Conservation (phyloP, 2,797 vertebrate species). For the Tokudaia muenninki region DNA sequence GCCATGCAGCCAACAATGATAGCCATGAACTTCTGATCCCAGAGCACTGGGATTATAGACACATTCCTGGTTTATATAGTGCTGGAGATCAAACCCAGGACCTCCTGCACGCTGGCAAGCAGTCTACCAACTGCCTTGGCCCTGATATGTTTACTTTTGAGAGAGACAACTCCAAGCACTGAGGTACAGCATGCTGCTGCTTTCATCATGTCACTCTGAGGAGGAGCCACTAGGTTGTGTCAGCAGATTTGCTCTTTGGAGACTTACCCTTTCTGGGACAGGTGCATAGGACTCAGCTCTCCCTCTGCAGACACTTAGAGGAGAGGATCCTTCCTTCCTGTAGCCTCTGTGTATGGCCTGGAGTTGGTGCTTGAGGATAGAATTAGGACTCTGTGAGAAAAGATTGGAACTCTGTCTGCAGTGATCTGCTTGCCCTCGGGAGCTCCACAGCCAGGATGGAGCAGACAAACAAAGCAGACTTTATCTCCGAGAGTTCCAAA, state of each 20-base stretch:
- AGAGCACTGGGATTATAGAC: background rate
- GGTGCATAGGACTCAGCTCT: background rate
- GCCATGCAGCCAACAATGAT: background rate
- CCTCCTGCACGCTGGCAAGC: background rate
- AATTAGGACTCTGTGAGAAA: background rate
- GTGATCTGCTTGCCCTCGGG: background rate
- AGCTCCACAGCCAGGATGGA: background rate
- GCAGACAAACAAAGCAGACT: background rate
- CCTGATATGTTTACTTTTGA: background rate
- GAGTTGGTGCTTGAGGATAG: background rate
- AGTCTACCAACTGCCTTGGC: too few relatives aligned
- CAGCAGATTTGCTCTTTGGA: background rate
- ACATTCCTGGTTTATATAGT: background rate
- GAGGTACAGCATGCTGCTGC: background rate
- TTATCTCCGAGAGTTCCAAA: background rate
- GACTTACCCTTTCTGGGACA: background rate
- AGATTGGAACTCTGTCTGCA: background rate
- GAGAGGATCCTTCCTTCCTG: background rate
- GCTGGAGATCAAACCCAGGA: background rate
- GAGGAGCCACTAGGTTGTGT: background rate
- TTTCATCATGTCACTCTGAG: constrained; percentile 21
- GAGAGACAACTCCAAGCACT: background rate
- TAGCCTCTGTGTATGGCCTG: background rate
- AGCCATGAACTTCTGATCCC: background rate
- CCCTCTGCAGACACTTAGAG: background rate